Evolutionary conservation across 2,113 vertebrate genomes (phyloP), one percentile per base, ranked within the genome.

Genomic region (Sinocyclocheilus anshuiensis): DNA sequence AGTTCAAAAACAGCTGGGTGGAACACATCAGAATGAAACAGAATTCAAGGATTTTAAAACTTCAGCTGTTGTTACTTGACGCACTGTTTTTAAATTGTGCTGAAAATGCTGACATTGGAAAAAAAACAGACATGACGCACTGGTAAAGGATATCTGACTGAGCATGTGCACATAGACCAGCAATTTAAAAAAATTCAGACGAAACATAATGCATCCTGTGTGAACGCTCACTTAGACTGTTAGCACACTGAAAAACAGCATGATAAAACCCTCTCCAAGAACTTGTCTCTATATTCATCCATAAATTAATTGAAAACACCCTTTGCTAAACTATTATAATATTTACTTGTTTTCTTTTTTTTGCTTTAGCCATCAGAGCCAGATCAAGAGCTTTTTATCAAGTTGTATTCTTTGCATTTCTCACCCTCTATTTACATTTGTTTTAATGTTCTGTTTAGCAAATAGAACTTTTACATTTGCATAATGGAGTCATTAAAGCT

Each of bases 401-500:
- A 48, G 6, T 24, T 6, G 3, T 24, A 16, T 48, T 76, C 12
- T 50, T 48, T 76, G 74, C n/a, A 24, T 76, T 24, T 76, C 74
- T 1, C 22, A 0, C 72, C 22, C 20, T 48, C n/a, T 13, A 26
- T 76, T 76, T 76, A 16, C 74, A 50, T 50, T 48, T 15, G 72
- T 24, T 76, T 76, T 48, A 48, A 50, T 50, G 22, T 76, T 76
- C n/a, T 50, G 42, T 76, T 76, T n/a, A 26, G 74, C 42, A 50
- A 50, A 50, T 48, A 76, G 5, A 76, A 76, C 74, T 50, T 48
- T 76, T 16, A 26, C 42, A 76, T 76, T 76, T 76, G 42, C 74
- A 76, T 76, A 76, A 76, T 76, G 72, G 72, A 16, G 74, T 26
- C 42, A 76, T 76, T 76, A 48, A 1, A 76, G n/a, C 74, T 16